Conservation (phyloP, 2,797 vertebrate species). For the Alauda arvensis region DNA sequence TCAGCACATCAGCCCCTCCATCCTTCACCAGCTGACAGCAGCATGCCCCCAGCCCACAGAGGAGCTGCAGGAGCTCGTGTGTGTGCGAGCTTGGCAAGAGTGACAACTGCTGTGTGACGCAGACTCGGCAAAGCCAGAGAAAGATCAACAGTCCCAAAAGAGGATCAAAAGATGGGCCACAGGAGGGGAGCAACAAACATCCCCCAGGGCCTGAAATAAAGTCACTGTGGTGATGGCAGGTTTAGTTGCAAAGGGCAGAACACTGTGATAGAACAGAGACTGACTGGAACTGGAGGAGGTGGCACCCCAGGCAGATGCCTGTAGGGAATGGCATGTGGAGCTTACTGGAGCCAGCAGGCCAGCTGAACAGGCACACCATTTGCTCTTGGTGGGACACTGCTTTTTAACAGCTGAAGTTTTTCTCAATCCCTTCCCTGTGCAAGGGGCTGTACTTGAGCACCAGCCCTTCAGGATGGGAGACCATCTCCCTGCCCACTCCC, state of each 20-base stretch:
- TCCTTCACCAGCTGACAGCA: background rate
- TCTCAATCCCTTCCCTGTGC: background rate
- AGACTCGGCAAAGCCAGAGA: background rate
- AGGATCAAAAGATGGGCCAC: background rate
- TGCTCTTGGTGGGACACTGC: background rate
- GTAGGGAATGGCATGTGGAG: background rate
- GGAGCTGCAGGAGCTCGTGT: background rate
- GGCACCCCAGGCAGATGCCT: background rate
- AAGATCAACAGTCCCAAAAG: background rate
- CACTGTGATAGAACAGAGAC: background rate
- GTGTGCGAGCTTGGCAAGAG: background rate
- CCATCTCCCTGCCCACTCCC: background rate
- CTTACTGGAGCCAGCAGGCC: background rate
- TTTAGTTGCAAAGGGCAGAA: background rate
- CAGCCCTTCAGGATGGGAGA: background rate
- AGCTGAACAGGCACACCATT: background rate
- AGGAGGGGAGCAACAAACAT: background rate
- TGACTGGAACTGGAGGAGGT: background rate
- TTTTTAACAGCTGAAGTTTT: background rate
- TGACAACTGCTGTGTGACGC: background rate
- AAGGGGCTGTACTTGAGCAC: background rate
- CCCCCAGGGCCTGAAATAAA: background rate
- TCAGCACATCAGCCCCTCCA: background rate
- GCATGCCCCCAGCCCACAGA: fast-evolving
- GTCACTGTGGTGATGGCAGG: background rate